Conservation (phyloP, 2,888 invertebrate species). For the Cheilosia variabilis region DNA sequence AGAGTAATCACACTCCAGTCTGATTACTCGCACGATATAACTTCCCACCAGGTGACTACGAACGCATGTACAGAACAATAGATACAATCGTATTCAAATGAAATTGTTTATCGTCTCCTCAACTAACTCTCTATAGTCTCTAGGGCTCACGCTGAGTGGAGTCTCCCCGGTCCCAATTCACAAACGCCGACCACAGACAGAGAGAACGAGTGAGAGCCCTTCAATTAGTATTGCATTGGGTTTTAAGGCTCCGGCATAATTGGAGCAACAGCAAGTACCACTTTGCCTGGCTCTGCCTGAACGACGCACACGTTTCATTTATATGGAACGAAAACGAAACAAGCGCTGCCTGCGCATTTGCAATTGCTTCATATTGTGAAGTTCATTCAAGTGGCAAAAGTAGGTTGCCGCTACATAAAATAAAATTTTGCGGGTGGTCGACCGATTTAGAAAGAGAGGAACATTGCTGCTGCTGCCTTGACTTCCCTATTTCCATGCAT, state of each 20-base stretch:
- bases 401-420: constrained; percentile 60
- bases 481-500: constrained; percentile 37
- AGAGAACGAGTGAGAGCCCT: constrained; percentile 35
- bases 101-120: constrained; percentile 44
- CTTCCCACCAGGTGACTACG: constrained; percentile 35
- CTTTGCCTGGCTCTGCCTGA: constrained; percentile 33
- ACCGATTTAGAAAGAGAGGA: background rate
- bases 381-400: constrained; percentile 69
- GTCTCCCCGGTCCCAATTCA: constrained; percentile 5
- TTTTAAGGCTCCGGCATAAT: constrained; percentile 57
- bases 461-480: constrained; percentile 35
- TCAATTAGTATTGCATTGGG: constrained; percentile 55
- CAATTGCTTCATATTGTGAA: constrained; percentile 70
- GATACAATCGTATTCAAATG: constrained; percentile 7
- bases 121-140: constrained; percentile 12
- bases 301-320: constrained; percentile 34
- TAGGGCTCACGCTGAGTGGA: constrained; percentile 1
- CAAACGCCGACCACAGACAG: constrained; percentile 22
- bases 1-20: constrained; percentile 38
- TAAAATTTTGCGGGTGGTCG: constrained; percentile 2
- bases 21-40: constrained; percentile 52
- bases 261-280: constrained; percentile 57
- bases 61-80: background rate
- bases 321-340: constrained; percentile 26
- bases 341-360: background rate